Conservation (phyloP, 1,140 invertebrate genomes). For the Dufourea novaeangliae region DNA sequence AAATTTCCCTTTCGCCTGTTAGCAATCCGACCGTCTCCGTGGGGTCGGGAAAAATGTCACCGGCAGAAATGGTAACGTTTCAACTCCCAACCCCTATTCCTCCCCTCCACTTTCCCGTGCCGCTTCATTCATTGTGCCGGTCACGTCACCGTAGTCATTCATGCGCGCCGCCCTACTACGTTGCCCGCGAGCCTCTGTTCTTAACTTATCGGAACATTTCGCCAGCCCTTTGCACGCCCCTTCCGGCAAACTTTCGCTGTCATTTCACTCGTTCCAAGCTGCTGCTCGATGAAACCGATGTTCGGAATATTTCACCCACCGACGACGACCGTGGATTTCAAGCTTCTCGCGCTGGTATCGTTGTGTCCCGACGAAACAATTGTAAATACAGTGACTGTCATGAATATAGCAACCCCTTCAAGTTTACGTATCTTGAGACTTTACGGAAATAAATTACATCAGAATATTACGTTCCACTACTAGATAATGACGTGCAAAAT, state of each 20-base stretch:
- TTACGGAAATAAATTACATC: too few relatives aligned
- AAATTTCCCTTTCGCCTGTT: slow-evolving; percentile 7
- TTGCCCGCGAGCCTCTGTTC: slow-evolving; percentile 17
- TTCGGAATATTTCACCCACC: too few relatives aligned
- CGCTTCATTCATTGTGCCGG: slow-evolving; percentile 22
- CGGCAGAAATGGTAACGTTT: slow-evolving; percentile 7
- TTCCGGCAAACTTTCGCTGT: too few relatives aligned
- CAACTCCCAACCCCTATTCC: not conserved
- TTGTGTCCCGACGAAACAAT: too few relatives aligned
- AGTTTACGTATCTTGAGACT: too few relatives aligned
- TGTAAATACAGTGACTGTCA: too few relatives aligned
- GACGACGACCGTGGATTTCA: too few relatives aligned
- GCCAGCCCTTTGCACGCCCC: not conserved
- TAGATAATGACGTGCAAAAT: too few relatives aligned
- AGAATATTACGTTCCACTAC: too few relatives aligned
- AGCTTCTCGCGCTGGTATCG: too few relatives aligned
- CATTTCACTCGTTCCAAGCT: not conserved
- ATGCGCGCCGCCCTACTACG: not conserved
- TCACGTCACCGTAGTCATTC: slow-evolving; percentile 37
- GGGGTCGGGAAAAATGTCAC: slow-evolving; percentile 20
- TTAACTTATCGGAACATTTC: slow-evolving; percentile 28
- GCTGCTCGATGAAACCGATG: not conserved
- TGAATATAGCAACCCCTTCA: too few relatives aligned
- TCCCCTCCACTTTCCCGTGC: not conserved
- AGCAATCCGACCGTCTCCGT: not conserved